Evolutionary conservation across 2,797 vertebrate species (phyloP).

Genomic region (Tokudaia muenninki): DNA sequence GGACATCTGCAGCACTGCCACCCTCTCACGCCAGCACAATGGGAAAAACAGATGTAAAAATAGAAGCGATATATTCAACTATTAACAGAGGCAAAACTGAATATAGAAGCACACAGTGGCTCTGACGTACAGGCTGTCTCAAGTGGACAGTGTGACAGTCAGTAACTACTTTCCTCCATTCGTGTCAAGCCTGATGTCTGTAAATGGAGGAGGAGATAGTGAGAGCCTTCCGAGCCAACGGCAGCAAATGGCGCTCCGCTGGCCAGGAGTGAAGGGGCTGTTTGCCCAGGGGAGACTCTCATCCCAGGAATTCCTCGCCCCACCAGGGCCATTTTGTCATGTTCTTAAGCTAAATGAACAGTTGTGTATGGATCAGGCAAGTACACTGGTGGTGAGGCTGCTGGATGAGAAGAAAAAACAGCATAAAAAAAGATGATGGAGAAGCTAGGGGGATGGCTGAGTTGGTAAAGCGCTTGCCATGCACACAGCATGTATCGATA

Average conservation of each 20-base stretch:
- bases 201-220: background rate
- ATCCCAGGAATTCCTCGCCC: slow-evolving; percentile 6
- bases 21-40: slow-evolving; percentile 67
- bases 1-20: slow-evolving; percentile 81
- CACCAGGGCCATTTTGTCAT: background rate
- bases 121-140: background rate
- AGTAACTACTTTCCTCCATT: background rate
- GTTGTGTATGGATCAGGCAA: background rate
- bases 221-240: background rate
- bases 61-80: slow-evolving; percentile 76
- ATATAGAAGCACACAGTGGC: slow-evolving; percentile 49
- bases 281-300: slow-evolving; percentile 26
- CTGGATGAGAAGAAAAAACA: background rate
- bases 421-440: background rate
- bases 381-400: slow-evolving; percentile 24
- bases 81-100: slow-evolving; percentile 66
- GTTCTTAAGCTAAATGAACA: background rate
- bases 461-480: background rate
- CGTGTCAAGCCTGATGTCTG: background rate
- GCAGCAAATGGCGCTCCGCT: background rate
- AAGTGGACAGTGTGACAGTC: background rate
- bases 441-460: background rate
- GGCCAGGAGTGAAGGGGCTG: background rate
- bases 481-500: background rate
- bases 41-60: slow-evolving; percentile 74